These are phyloP conservation scores for Pseudopodoces humilis DNA, from an alignment of 2,113 vertebrate species.

Conservation along the genomic window DNA sequence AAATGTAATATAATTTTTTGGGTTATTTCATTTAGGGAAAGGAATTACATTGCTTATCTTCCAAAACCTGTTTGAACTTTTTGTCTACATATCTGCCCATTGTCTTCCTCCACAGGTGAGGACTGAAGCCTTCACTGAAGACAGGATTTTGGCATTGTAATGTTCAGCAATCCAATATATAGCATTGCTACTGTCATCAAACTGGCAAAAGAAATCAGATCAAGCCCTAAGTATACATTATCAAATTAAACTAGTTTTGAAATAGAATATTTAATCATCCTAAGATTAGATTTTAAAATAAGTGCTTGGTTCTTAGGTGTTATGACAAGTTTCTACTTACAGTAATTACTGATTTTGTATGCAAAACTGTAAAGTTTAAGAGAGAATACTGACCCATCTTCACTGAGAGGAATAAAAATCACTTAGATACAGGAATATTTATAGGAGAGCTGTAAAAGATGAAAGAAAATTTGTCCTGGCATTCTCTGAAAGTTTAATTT, in stretches of 20 bases:
- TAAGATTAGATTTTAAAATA: background rate
- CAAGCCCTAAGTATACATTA: background rate
- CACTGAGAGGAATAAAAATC: background rate
- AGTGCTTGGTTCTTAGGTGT: background rate
- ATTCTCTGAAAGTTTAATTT: background rate
- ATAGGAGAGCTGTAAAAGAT: background rate
- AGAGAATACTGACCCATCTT: background rate
- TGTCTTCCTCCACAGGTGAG: background rate
- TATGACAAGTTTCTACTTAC: background rate
- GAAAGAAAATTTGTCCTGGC: background rate
- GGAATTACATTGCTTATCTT: background rate
- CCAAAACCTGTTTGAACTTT: background rate
- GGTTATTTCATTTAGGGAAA: background rate
- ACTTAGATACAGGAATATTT: background rate
- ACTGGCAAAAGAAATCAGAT: conserved; percentile 11
- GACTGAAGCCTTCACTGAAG: background rate
- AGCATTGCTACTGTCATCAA: background rate
- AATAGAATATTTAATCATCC: background rate
- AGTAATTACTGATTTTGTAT: background rate
- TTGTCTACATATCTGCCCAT: background rate
- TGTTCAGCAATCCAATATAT: background rate
- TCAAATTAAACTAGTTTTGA: background rate
- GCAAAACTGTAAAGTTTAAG: background rate
- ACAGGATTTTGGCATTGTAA: background rate
- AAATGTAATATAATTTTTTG: background rate